A percentile compares a stretch with the other conserved stretches of the same genome.
phyloP scores from a whole-genome alignment of 23 tunicate genomes.

The Styela clava region DNA sequence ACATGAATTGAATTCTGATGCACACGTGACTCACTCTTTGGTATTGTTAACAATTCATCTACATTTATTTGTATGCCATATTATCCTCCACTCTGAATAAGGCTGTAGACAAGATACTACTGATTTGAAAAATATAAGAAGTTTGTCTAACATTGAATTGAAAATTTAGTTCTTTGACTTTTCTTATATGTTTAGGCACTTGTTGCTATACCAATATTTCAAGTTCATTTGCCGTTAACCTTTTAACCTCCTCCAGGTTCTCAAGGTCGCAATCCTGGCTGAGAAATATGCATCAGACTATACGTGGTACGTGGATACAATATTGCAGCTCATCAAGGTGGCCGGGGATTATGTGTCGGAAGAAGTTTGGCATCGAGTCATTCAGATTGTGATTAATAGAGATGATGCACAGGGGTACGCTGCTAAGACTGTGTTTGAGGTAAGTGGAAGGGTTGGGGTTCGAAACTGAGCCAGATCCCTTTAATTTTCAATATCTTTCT shows the following conservation, averaged over 20 bases:
- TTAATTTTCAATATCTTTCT: no score
- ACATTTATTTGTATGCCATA: no score
- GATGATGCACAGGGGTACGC: constrained; percentile 99
- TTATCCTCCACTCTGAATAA: no score
- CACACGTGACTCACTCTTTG: no score
- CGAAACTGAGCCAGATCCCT: not conserved
- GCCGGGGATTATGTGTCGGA: constrained; percentile 99
- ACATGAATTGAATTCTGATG: no score
- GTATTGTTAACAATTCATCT: no score
- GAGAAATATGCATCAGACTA: constrained; percentile 98
- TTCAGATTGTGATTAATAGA: constrained; percentile 95
- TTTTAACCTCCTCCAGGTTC: no score
- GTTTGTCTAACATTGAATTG: not conserved
- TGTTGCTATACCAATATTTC: no score
- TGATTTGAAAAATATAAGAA: no score
- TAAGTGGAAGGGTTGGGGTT: constrained; percentile 5
- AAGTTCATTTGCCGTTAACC: no score
- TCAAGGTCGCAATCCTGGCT: constrained; percentile 94
- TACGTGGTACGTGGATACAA: constrained; percentile 98
- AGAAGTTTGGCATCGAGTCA: constrained; percentile 99
- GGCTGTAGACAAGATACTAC: no score
- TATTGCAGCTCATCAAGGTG: constrained; percentile 90
- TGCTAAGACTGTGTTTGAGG: constrained; percentile 98
- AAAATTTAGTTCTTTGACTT: not conserved
- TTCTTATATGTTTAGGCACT: no score